Evolutionary conservation across 2,888 invertebrate species (phyloP).

Genomic region (Ctenicera cuprea): DNA sequence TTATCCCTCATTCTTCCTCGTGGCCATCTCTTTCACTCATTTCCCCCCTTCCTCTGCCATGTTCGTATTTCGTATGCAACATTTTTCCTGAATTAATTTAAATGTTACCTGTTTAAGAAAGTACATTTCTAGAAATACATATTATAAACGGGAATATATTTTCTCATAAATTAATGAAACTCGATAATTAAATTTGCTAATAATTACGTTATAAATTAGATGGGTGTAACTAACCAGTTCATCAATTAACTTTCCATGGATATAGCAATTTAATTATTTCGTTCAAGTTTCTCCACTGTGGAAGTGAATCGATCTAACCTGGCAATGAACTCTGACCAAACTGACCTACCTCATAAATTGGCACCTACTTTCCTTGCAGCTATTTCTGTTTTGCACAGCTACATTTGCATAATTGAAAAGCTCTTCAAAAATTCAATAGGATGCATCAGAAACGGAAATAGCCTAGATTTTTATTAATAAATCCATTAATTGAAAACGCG

Average conservation of each 20-base stretch:
- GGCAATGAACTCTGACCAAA: constrained; percentile 42
- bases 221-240: neutral
- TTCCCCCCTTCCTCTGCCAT: no score
- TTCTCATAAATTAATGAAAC: no score
- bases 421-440: neutral
- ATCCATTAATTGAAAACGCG: neutral
- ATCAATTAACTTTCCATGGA: constrained; percentile 1
- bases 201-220: neutral
- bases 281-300: constrained; percentile 1
- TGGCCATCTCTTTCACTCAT: no score
- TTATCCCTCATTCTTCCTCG: no score
- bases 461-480: neutral
- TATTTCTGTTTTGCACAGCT: neutral
- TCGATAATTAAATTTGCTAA: constrained; percentile 8
- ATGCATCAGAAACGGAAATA: neutral
- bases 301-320: constrained; percentile 31
- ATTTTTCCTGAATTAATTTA: no score
- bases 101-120: no score
- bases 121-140: no score
- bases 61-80: no score
- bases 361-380: constrained; percentile 9
- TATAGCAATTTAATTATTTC: constrained; percentile 17
- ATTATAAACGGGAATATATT: no score
- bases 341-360: constrained; percentile 44
- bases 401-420: no score